Conservation (phyloP, 64 coral and sea anemone genomes). For the Astreopora myriophthalma region DNA sequence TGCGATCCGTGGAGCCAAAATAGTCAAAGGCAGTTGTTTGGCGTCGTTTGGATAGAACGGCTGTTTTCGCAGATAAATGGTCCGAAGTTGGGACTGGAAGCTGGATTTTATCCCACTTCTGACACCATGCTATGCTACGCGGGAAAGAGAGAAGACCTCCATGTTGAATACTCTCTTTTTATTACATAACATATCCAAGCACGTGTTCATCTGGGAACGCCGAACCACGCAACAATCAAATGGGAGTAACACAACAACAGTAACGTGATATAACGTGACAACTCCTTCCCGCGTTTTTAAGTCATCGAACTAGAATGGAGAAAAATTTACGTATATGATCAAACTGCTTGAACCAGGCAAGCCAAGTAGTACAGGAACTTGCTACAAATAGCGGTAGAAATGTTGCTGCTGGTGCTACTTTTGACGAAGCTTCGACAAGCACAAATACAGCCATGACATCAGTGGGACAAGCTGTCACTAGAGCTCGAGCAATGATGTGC, state of each 20-base stretch:
- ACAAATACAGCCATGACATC: too few relatives aligned
- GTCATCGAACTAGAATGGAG: too few relatives aligned
- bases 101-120: background rate
- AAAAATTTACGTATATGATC: too few relatives aligned
- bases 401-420: too few relatives aligned
- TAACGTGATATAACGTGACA: background rate
- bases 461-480: too few relatives aligned
- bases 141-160: background rate
- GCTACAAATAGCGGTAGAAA: too few relatives aligned
- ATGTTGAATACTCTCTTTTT: background rate
- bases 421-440: too few relatives aligned
- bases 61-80: background rate
- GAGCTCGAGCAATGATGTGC: slow-evolving; percentile 23
- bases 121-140: background rate
- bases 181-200: background rate
- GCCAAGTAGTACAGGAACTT: too few relatives aligned
- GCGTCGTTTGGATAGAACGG: background rate
- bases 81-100: background rate
- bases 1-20: background rate
- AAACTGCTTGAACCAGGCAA: too few relatives aligned
- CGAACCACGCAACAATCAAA: background rate
- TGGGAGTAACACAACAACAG: background rate
- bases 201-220: background rate
- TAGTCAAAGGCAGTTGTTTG: slow-evolving; percentile 5
- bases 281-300: too few relatives aligned